Percentiles rank a stretch among this genome's conserved stretches.
These are phyloP conservation scores for Globia sparganii DNA, from an alignment of 2,888 invertebrate species.

Conservation along the genomic window DNA sequence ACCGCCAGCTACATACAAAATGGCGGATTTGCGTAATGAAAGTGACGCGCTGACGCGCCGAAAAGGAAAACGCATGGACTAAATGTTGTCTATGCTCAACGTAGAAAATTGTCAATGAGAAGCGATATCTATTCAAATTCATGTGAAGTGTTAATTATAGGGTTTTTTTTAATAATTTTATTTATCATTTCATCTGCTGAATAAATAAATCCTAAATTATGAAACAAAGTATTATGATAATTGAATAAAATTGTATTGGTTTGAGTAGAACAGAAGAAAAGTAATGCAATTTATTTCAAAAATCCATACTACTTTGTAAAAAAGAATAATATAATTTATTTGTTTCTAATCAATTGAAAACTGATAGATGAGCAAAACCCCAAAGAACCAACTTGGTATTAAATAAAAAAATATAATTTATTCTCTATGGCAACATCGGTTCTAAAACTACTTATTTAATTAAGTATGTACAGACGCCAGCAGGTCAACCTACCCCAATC, in stretches of 20 bases:
- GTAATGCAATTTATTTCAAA: background rate
- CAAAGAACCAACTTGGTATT: background rate
- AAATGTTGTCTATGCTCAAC: constrained; percentile 70
- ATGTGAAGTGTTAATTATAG: background rate
- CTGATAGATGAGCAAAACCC: background rate
- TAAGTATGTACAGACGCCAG: too few relatives aligned
- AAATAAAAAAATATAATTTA: background rate
- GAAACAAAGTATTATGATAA: background rate
- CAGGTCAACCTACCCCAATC: too few relatives aligned
- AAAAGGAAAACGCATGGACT: constrained; percentile 81
- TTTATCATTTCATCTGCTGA: background rate
- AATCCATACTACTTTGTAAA: background rate
- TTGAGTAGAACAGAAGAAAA: background rate
- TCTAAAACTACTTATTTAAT: constrained; percentile 29
- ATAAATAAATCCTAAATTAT: background rate
- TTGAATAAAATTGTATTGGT: background rate
- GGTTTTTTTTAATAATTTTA: too few relatives aligned
- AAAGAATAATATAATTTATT: background rate
- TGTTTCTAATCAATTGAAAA: background rate
- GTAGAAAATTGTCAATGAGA: constrained; percentile 7
- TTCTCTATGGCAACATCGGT: constrained; percentile 26
- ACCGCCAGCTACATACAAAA: constrained; percentile 91
- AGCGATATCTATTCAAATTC: background rate
- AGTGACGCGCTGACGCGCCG: constrained; percentile 90
- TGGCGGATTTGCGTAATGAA: constrained; percentile 90